Evolutionary conservation across 2,113 vertebrate species (phyloP).

Genomic region (Myocastor coypus): DNA sequence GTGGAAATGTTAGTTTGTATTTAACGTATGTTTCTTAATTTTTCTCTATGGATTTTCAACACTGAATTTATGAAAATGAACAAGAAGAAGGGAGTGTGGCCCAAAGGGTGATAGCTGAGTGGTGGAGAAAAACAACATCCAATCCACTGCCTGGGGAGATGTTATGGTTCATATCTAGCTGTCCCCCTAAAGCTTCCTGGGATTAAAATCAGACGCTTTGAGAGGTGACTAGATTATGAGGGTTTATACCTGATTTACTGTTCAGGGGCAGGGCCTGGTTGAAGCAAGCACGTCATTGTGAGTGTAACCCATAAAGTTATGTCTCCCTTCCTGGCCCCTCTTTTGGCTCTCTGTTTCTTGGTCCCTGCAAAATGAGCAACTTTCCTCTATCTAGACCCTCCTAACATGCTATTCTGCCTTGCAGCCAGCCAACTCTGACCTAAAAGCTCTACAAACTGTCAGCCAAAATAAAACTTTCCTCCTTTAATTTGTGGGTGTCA

Average conservation of each 20-base stretch:
- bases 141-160: not conserved
- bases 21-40: conserved; percentile 44
- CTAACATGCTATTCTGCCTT: not conserved
- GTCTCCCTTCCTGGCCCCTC: not conserved
- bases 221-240: not conserved
- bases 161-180: not conserved
- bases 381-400: not conserved
- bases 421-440: not conserved
- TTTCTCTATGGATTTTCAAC: conserved; percentile 28
- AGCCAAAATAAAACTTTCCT: not conserved
- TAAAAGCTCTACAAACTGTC: not conserved
- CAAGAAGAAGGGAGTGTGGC: conserved; percentile 6
- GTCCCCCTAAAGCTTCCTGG: not conserved
- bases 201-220: not conserved
- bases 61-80: conserved; percentile 38
- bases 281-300: not conserved
- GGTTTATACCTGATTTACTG: not conserved
- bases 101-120: not conserved
- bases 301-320: not conserved
- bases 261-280: not conserved
- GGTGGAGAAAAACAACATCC: not conserved
- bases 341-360: not conserved
- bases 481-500: not conserved
- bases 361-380: not conserved
- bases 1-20: not conserved